These are phyloP conservation scores for Spizella passerina DNA, from an alignment of 2,797 vertebrate genomes.

Conservation along the genomic window DNA sequence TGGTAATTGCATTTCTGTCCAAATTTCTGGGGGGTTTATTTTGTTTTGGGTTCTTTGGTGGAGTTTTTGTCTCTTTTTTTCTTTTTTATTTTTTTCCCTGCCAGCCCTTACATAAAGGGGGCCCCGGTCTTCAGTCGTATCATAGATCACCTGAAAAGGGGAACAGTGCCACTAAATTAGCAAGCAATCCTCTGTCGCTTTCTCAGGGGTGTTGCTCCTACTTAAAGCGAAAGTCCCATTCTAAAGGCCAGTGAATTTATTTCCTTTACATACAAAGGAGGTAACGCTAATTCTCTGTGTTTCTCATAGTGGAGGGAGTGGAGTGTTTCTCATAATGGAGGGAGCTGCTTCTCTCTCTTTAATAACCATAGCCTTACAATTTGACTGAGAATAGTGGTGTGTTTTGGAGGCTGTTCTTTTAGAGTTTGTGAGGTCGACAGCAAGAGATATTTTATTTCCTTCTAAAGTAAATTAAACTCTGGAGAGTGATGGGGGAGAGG, in stretches of 20 bases:
- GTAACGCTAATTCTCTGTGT: not conserved
- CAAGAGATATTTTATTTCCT: not conserved
- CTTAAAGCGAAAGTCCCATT: not conserved
- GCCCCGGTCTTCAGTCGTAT: not conserved
- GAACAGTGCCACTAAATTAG: not conserved
- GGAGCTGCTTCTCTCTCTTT: not conserved
- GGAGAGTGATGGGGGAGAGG: not conserved
- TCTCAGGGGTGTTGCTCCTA: not conserved
- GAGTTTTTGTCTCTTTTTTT: not conserved
- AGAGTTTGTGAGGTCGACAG: not conserved
- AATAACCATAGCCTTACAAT: not conserved
- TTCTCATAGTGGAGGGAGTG: not conserved
- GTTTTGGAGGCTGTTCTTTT: not conserved
- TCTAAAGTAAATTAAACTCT: not conserved
- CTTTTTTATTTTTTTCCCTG: rapidly evolving
- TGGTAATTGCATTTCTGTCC: not conserved
- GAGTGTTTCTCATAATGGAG: not conserved
- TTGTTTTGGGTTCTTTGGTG: not conserved
- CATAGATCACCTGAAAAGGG: not conserved
- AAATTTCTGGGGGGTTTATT: not conserved
- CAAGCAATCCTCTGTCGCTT: not conserved
- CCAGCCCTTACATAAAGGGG: not conserved
- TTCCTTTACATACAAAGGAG: not conserved
- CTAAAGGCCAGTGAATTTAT: not conserved
- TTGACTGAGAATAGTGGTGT: not conserved